Evolutionary conservation across 2,888 invertebrate genomes (phyloP).

Genomic region (Emmelina monodactyla): DNA sequence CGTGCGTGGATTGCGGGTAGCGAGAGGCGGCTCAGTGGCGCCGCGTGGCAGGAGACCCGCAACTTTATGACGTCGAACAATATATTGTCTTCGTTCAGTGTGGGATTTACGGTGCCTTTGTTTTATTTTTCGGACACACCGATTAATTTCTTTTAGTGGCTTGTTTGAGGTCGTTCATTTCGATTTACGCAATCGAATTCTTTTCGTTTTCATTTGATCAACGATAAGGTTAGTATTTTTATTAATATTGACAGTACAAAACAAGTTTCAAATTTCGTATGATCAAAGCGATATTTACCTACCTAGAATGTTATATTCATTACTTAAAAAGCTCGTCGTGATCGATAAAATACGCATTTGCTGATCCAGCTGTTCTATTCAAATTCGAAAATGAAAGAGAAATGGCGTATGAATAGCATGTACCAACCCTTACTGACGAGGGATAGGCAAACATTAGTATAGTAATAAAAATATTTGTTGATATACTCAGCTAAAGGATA

Average conservation of each 20-base stretch:
- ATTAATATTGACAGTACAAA: too few relatives aligned
- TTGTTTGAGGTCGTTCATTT: conserved; percentile 29
- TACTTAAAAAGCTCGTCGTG: too few relatives aligned
- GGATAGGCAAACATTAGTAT: conserved; percentile 57
- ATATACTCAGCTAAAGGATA: conserved; percentile 43
- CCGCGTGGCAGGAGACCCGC: conserved; percentile 57
- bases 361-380: conserved; percentile 39
- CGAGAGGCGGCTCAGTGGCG: conserved; percentile 31
- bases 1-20: conserved; percentile 42
- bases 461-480: conserved; percentile 63
- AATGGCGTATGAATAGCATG: conserved; percentile 42
- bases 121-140: conserved; percentile 49
- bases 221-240: too few relatives aligned
- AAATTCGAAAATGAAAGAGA: conserved; percentile 43
- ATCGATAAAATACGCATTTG: background rate
- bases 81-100: conserved; percentile 55
- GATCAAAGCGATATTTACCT: too few relatives aligned
- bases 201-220: too few relatives aligned
- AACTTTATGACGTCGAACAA: conserved; percentile 55
- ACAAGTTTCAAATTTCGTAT: too few relatives aligned
- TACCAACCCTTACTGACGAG: conserved; percentile 51
- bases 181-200: conserved; percentile 29
- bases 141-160: conserved; percentile 50
- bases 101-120: conserved; percentile 55
- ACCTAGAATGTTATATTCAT: too few relatives aligned